Base-by-base conservation (phyloP, 2,797 vertebrate genomes). In the Pampus argenteus region DNA sequence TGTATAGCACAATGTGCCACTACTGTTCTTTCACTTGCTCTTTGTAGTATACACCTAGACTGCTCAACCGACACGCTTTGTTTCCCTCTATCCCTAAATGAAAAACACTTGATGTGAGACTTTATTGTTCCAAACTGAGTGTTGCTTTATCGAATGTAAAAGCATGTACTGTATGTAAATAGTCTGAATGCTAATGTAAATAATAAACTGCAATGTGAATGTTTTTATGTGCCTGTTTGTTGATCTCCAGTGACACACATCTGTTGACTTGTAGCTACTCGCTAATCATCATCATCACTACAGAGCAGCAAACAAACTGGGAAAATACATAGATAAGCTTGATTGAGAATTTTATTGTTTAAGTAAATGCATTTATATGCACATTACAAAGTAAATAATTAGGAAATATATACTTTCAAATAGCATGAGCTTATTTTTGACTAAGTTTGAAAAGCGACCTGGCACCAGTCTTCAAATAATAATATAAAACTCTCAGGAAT, bases 341-440 rank as follows among this genome's bases (percentile, higher is more conserved):
- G 50, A 82, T 78, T 85, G 64, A 85, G 31, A 62, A 26, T 82
- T 93, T 93, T 92, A 95, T 96, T 97, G 95, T 96, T 79, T 95
- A 95, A 96, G 87, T 86, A 93, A 96, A 96, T 94, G 96, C 94
- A 96, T 95, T 95, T 95, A 96, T 93, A 96, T 95, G 95, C 96
- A 94, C 93, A 93, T 95, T 95, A 92, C 64, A 93, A 94, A 95
- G 95, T 94, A 94, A 71, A 76, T 74, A 93, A 96, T 95, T 68
- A 85, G 91, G 94, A 95, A 94, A 95, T 93, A 93, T 94, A 96
- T 63, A 52, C 29, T 42, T 95, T 95, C 93, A 96, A 93, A 96
- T 89, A 95, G 76, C 79, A 90, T 90, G 94, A 90, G 94, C 93
- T 88, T 93, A 88, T 95, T 95, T 92, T 79, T 69, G 70, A 85